A percentile compares a stretch with the other conserved stretches of the same genome.
phyloP scores from a whole-genome alignment of 2,888 invertebrate genomes.

The Incurvaria masculella region DNA sequence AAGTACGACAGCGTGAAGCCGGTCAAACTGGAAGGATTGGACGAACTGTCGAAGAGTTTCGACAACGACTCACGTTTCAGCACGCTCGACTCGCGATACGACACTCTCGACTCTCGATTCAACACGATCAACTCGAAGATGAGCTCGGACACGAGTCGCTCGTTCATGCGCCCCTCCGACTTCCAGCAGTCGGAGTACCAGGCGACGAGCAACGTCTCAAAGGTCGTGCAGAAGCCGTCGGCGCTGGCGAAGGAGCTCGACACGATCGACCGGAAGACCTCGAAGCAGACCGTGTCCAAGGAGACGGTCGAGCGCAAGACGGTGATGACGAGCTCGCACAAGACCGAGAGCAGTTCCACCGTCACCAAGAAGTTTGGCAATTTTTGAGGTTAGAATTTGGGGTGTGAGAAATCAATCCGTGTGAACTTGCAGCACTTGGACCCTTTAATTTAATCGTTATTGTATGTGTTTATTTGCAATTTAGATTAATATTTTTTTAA shows the following conservation, averaged over 20 bases:
- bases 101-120: conserved; percentile 42
- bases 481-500: too few relatives aligned
- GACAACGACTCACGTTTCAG: conserved; percentile 51
- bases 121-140: conserved; percentile 32
- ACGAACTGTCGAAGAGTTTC: conserved; percentile 50
- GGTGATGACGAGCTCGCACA: conserved; percentile 61
- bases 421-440: too few relatives aligned
- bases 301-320: conserved; percentile 67
- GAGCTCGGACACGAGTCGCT: conserved; percentile 46
- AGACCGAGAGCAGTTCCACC: conserved; percentile 54
- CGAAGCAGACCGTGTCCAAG: conserved; percentile 66
- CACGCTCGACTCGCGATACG: conserved; percentile 42
- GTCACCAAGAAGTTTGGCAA: conserved; percentile 56
- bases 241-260: conserved; percentile 51
- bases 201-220: conserved; percentile 25
- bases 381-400: conserved; percentile 24
- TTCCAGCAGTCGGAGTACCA: conserved; percentile 42
- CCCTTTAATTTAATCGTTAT: too few relatives aligned
- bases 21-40: conserved; percentile 46
- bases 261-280: conserved; percentile 61
- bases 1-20: conserved; percentile 36
- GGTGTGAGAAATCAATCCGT: too few relatives aligned
- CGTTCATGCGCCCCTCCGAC: conserved; percentile 52
- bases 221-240: conserved; percentile 34
- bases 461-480: too few relatives aligned